Conservation (phyloP, 1,140 invertebrate species). For the Helicorthomorpha holstii region DNA sequence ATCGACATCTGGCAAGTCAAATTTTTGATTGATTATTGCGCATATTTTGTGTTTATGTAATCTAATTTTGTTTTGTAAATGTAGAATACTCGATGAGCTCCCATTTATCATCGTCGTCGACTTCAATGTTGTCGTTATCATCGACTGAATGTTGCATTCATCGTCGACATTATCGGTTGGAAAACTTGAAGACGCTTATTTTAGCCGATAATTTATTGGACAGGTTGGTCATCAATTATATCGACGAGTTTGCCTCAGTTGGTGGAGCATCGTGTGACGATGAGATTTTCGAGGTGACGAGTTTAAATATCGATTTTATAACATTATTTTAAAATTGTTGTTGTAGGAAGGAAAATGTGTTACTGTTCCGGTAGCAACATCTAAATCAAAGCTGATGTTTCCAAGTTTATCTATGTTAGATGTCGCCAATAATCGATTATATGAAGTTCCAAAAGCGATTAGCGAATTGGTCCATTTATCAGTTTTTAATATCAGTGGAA, state of each 20-base stretch:
- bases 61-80: not conserved
- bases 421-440: slow-evolving; percentile 70
- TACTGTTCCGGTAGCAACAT: not conserved
- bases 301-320: not conserved
- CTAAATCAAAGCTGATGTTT: slow-evolving; percentile 49
- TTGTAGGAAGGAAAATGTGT: not conserved
- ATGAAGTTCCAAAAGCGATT: slow-evolving; percentile 62
- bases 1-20: not conserved
- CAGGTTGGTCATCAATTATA: slow-evolving; percentile 30
- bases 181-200: slow-evolving; percentile 61
- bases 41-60: not conserved
- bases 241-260: slow-evolving; percentile 13
- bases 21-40: not conserved
- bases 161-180: slow-evolving; percentile 57
- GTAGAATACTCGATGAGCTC: not conserved
- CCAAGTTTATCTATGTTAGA: slow-evolving; percentile 90
- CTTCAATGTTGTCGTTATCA: slow-evolving; percentile 9
- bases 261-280: slow-evolving; percentile 3
- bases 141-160: slow-evolving; percentile 46
- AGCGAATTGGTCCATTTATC: slow-evolving; percentile 74
- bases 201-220: slow-evolving; percentile 68
- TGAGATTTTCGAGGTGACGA: slow-evolving; percentile 31
- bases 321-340: not conserved
- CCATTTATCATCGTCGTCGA: slow-evolving; percentile 6
- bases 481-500: slow-evolving; percentile 84